These are phyloP conservation scores for Nansenia antarctica DNA, from an alignment of 2,113 vertebrate species.

Conservation along the genomic window DNA sequence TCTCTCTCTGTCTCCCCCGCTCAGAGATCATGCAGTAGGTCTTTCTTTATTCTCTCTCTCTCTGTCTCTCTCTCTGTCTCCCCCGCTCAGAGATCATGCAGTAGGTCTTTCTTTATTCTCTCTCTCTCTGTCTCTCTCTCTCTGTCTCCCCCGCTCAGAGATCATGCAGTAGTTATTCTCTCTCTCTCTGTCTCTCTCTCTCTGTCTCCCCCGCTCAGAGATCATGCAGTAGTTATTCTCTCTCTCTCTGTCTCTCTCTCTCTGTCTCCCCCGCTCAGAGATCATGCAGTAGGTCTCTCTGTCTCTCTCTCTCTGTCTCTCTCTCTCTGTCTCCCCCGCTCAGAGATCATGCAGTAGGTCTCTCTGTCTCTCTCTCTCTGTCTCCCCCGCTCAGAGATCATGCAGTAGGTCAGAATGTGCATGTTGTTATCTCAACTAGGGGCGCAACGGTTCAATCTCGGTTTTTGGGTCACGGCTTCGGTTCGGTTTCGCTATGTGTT, in stretches of 20 bases:
- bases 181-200: conserved; percentile 32
- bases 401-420: conserved; percentile 11
- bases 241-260: conserved; percentile 30
- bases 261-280: not conserved
- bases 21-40: not conserved
- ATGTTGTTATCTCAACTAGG: too few species aligned
- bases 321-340: conserved; percentile 2
- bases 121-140: conserved; percentile 14
- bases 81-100: not conserved
- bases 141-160: not conserved
- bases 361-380: not conserved
- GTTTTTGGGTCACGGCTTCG: too few species aligned
- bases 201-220: not conserved
- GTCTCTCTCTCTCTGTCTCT: conserved; percentile 18
- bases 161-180: conserved; percentile 21
- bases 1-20: not conserved
- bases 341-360: too few species aligned
- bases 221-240: conserved; percentile 20
- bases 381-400: conserved; percentile 11
- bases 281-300: not conserved
- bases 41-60: not conserved
- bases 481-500: too few species aligned
- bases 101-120: not conserved
- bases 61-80: not conserved
- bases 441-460: too few species aligned